Conservation (phyloP, 2,888 invertebrate species). For the Amblyjoppa proteus region DNA sequence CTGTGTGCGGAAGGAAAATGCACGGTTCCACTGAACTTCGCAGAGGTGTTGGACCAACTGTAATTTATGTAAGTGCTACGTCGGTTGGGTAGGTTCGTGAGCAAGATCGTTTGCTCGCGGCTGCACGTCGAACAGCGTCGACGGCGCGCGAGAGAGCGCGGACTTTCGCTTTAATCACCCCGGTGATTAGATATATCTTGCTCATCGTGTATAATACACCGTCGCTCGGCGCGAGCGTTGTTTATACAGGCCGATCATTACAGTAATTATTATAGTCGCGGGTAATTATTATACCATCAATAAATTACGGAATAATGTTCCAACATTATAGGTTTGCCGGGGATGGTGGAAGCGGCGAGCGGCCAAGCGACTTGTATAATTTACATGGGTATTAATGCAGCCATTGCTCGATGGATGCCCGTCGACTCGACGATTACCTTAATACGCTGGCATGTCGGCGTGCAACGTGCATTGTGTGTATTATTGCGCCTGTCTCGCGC, state of each 20-base stretch:
- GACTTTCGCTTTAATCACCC: constrained; percentile 71
- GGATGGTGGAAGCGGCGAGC: constrained; percentile 32
- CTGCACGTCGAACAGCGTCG: constrained; percentile 22
- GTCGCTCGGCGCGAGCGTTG: constrained; percentile 53
- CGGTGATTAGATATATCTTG: constrained; percentile 68
- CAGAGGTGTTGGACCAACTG: constrained; percentile 65
- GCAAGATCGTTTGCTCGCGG: constrained; percentile 42
- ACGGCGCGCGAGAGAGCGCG: constrained; percentile 10
- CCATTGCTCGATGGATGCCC: constrained; percentile 67
- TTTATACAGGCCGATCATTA: constrained; percentile 75
- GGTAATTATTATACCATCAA: constrained; percentile 75
- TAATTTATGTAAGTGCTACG: constrained; percentile 69
- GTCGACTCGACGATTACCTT: constrained; percentile 71
- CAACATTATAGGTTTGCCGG: constrained; percentile 72
- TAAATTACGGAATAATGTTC: constrained; percentile 75
- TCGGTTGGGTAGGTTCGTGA: constrained; percentile 40
- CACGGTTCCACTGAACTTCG: constrained; percentile 58
- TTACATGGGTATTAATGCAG: constrained; percentile 73
- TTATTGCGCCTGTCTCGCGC: constrained; percentile 68
- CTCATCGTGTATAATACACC: constrained; percentile 39
- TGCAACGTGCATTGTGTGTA: constrained; percentile 67
- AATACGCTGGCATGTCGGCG: constrained; percentile 65
- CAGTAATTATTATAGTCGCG: constrained; percentile 73
- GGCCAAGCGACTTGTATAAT: constrained; percentile 69
- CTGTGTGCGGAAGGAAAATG: constrained; percentile 52